Base-by-base conservation (phyloP, 2,888 invertebrate species). In the Alitta virens region DNA sequence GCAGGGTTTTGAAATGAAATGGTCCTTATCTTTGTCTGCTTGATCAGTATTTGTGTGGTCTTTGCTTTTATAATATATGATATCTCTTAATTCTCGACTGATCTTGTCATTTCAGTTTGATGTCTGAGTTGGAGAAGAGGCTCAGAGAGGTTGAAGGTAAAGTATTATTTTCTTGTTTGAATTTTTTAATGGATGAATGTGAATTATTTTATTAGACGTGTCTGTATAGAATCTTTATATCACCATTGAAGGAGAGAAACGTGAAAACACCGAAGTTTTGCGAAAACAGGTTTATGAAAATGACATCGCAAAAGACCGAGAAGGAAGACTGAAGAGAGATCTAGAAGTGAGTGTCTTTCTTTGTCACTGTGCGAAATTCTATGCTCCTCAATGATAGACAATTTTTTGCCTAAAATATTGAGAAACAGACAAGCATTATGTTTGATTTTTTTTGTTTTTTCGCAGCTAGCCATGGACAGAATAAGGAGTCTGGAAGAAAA, bases 401-500 rank as follows among this genome's bases (percentile, higher is more conserved):
- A 18, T 51, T 51, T 18, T n/a, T 51, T 51, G 12, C 23, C 18
- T n/a, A 14, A 12, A 14, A 18, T 51, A n/a, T n/a, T 14, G 14
- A 9, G 18, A 51, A n/a, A n/a, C n/a, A n/a, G n/a, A n/a, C n/a
- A n/a, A n/a, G n/a, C n/a, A n/a, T n/a, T 14, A n/a, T 49, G 49
- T 16, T n/a, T 49, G 69, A 21, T 9, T 16, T 16, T 52, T 52
- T 52, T 18, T 21, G 24, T 52, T 52, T 7, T 2, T 24, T 21
- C 7, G 26, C 33, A 33, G 33, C 33, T 43, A 25, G 64, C 58
- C n/a, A 38, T 52, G 51, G 27, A 69, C 25, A 74, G 74, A 58
- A 67, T 75, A n/a, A 70, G 74, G 55, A 64, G 69, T 12, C 63
- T 78, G 21, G 78, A 79, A 56, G 77, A 78, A 52, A 72, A 67